Base-by-base conservation (phyloP, 2,888 invertebrate genomes). In the Nebria salina region DNA sequence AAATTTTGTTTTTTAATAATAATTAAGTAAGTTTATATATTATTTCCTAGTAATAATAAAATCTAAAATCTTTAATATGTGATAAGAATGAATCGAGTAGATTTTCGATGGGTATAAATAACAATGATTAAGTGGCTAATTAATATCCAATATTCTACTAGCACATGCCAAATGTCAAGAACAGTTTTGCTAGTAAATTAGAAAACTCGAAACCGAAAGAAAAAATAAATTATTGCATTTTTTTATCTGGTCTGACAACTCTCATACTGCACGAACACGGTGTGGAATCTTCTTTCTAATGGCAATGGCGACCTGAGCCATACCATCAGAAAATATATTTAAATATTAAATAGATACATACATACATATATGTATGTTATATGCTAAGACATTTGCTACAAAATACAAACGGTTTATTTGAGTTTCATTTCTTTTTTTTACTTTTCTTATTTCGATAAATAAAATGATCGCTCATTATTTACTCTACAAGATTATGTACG, bases 151-250 rank as follows among this genome's bases (percentile, higher is more conserved):
- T 81, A 81, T 80, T 80, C 80, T 68, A 75, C 76, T 25, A 81
- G 81, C 81, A 76, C 81, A 81, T 76, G 81, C 81, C 81, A 81
- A 81, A 81, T 81, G 81, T 73, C 81, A 81, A 81, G 81, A 81
- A 81, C 81, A 81, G 81, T 81, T 81, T 81, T 66, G 76, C 73
- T 65, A 76, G 76, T 81, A 81, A 81, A 81, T 81, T 81, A 81
- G 72, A 81, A 73, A 81, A 54, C 25, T n/a, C 76, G 54, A 70
- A 70, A 70, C 25, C 13, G 25, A 68, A 15, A 68, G 15, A 75
- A 81, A 80, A 81, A 76, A 81, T 76, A 81, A 81, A 81, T 76
- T 81, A 81, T 76, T 72, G 81, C 76, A 81, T 76, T 81, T 81
- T 76, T 81, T 76, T 76, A 81, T 81, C 64, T 65, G 26, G 76